Conservation (phyloP, 2,888 invertebrate genomes). For the Epinotia nisella region DNA sequence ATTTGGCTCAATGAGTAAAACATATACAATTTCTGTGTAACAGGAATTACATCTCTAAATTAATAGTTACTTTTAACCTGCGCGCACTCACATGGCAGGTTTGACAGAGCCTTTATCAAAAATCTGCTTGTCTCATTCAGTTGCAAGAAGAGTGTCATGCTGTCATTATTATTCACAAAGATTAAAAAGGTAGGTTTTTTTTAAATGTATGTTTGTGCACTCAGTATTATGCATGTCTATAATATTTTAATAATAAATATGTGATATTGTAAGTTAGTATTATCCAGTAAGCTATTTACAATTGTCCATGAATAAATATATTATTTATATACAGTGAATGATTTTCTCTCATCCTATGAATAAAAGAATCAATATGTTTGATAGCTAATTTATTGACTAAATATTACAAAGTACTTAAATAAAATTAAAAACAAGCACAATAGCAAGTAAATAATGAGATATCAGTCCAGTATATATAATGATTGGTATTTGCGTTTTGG, state of each 20-base stretch:
- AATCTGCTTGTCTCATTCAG: not conserved
- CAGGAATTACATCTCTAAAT: too few species aligned
- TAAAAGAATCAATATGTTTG: not conserved
- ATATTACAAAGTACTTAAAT: not conserved
- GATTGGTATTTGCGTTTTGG: not conserved
- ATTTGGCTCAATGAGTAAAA: too few species aligned
- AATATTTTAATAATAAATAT: not conserved
- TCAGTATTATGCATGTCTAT: not conserved
- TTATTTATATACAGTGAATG: slow-evolving; percentile 8
- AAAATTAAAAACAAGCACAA: not conserved
- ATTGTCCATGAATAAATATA: slow-evolving; percentile 31
- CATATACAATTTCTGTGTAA: too few species aligned
- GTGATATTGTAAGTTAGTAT: slow-evolving; percentile 34
- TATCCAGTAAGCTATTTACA: slow-evolving; percentile 18
- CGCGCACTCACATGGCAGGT: not conserved
- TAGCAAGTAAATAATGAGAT: not conserved
- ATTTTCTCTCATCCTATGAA: slow-evolving; percentile 11
- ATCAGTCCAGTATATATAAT: not conserved
- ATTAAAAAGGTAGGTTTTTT: not conserved
- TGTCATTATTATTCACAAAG: not conserved
- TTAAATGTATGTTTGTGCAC: not conserved
- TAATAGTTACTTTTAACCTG: too few species aligned
- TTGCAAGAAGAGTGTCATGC: not conserved
- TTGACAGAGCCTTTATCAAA: not conserved
- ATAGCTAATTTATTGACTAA: slow-evolving; percentile 30